These are phyloP conservation scores for Vanessa cardui DNA, from an alignment of 2,888 invertebrate species.

Conservation along the genomic window DNA sequence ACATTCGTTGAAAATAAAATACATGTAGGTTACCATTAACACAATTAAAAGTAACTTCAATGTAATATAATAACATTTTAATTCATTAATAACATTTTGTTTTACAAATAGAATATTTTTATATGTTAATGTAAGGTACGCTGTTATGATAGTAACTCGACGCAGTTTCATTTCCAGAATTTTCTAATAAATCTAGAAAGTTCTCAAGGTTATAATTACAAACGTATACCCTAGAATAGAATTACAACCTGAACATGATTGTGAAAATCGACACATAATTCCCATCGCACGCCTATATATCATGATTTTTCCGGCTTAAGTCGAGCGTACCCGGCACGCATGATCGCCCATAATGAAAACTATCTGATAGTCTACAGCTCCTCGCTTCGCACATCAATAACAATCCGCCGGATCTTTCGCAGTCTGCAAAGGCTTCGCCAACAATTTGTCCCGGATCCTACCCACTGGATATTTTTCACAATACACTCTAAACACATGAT, in stretches of 20 bases:
- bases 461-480: constrained; percentile 53
- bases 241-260: constrained; percentile 10
- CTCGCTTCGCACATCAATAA: constrained; percentile 63
- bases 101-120: too few species aligned
- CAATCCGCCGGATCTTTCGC: constrained; percentile 65
- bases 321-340: constrained; percentile 63
- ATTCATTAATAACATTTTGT: too few species aligned
- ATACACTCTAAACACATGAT: constrained; percentile 29
- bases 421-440: constrained; percentile 64
- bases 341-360: constrained; percentile 72
- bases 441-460: constrained; percentile 70
- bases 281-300: constrained; percentile 51
- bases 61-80: neutral
- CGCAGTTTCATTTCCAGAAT: neutral
- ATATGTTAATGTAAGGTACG: too few species aligned
- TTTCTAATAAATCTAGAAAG: neutral
- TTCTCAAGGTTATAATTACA: constrained; percentile 3
- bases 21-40: neutral
- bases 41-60: neutral
- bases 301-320: constrained; percentile 62
- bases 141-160: too few species aligned
- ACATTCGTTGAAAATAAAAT: too few species aligned
- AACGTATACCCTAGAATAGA: constrained; percentile 12
- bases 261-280: constrained; percentile 25
- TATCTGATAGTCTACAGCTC: constrained; percentile 56